Conservation (phyloP, 1,140 invertebrate species). For the Diorhabda carinulata region DNA sequence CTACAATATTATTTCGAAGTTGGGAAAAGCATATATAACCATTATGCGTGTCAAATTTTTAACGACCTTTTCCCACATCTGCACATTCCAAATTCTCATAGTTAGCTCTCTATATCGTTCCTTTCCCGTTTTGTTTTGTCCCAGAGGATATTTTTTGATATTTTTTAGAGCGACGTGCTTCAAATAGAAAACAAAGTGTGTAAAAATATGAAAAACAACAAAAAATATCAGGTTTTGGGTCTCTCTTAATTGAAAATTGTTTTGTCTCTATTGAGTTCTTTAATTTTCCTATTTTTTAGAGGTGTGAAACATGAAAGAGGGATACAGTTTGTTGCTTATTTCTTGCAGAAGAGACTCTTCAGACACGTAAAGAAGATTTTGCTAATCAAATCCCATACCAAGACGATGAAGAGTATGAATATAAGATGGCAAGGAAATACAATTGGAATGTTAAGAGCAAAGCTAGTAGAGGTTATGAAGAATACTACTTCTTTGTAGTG, state of each 20-base stretch:
- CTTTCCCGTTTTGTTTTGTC: too few relatives aligned
- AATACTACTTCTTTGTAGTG: slow-evolving; percentile 96
- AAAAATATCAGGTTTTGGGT: too few relatives aligned
- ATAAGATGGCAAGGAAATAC: slow-evolving; percentile 92
- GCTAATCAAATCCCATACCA: slow-evolving; percentile 75
- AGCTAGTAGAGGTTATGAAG: slow-evolving; percentile 94
- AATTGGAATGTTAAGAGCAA: slow-evolving; percentile 99
- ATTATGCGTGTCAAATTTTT: too few relatives aligned
- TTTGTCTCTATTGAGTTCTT: background rate
- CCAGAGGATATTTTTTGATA: too few relatives aligned
- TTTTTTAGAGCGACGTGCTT: too few relatives aligned
- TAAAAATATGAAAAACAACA: too few relatives aligned
- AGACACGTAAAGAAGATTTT: slow-evolving; percentile 80
- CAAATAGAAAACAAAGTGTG: too few relatives aligned
- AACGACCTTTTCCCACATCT: too few relatives aligned
- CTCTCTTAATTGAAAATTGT: background rate
- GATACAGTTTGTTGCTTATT: slow-evolving; percentile 98
- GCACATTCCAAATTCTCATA: too few relatives aligned
- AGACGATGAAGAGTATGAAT: slow-evolving; percentile 91
- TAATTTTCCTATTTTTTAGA: slow-evolving; percentile 50
- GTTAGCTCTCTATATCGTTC: too few relatives aligned
- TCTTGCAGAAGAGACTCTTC: slow-evolving; percentile 87
- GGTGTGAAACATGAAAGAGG: slow-evolving; percentile 98
- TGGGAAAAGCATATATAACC: too few relatives aligned
- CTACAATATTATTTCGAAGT: too few relatives aligned